Conservation (phyloP, 2,113 vertebrate species). For the Polypterus senegalus region DNA sequence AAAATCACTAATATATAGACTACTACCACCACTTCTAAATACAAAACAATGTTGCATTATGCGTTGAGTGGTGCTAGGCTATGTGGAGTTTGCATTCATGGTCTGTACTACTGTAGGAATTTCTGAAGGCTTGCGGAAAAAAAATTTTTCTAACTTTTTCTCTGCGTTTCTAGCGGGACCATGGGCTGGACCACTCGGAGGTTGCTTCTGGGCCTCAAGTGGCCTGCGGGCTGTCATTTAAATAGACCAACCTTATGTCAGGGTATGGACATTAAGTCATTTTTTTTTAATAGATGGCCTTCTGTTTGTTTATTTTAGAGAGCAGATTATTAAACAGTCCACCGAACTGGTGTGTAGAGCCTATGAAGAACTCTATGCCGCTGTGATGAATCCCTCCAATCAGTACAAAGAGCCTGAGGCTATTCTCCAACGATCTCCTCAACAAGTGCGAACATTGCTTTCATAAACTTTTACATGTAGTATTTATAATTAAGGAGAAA, state of each 20-base stretch:
- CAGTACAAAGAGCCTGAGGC: conserved; percentile 73
- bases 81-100: too few relatives aligned
- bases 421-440: conserved; percentile 72
- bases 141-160: too few relatives aligned
- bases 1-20: too few relatives aligned
- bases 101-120: too few relatives aligned
- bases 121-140: too few relatives aligned
- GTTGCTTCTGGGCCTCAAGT: too few relatives aligned
- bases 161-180: too few relatives aligned
- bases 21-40: too few relatives aligned
- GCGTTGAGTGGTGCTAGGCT: too few relatives aligned
- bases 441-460: conserved; percentile 80
- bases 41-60: too few relatives aligned
- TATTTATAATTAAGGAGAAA: too few relatives aligned
- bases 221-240: not conserved
- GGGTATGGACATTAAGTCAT: conserved; percentile 14
- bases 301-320: conserved; percentile 43
- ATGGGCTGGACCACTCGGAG: too few relatives aligned
- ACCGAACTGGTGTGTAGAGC: conserved; percentile 85
- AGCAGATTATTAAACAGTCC: conserved; percentile 85
- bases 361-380: conserved; percentile 73
- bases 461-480: conserved; percentile 39
- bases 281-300: not conserved
- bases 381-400: conserved; percentile 65
- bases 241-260: conserved; percentile 46